Evolutionary conservation across 2,888 invertebrate species (phyloP), one percentile per base, ranked within the genome.

Genomic region (Germaria angustata): DNA sequence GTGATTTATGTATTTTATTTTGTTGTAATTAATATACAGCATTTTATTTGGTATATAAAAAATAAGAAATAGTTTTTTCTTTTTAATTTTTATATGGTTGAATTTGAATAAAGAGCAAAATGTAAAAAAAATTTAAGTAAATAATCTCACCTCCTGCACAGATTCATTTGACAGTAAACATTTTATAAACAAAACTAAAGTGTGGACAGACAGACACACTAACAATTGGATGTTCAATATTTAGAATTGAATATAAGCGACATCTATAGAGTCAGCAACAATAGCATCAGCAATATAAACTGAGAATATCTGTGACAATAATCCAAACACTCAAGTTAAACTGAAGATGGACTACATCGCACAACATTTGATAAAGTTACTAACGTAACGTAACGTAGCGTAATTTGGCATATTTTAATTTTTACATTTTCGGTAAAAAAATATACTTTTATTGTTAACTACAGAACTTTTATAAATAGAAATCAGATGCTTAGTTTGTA

Each of bases 71-170:
- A 6, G 1, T 15, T 5, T 5, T 5, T 5, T 28, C 4, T 6
- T 32, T 32, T 53, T 20, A 44, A 32, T 53, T 51, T 7, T 46
- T 46, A 17, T 63, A 17, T 46, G n/a, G 44, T 34, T 36, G 28
- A 59, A 59, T 8, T 66, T 36, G 11, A 39, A 41, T 15, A n/a
- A 59, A 59, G 34, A 44, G 3, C 49, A 57, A 13, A 13, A 20
- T 41, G 46, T 59, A 28, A 59, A 28, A 36, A 2, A 17, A 51
- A 44, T 34, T 65, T 7, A 57, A 73, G n/a, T n/a, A n/a, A 6
- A 66, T 59, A 71, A 71, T 79, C n/a, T n/a, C 78, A 79, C 82
- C 82, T 82, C 82, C 82, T 82, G 82, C 82, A 79, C 75, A 79
- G 82, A 82, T 32, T 41, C 57, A 49, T 73, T 28, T 57, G 71